Conservation (phyloP, 2,797 vertebrate species). For the Champsocephalus esox region DNA sequence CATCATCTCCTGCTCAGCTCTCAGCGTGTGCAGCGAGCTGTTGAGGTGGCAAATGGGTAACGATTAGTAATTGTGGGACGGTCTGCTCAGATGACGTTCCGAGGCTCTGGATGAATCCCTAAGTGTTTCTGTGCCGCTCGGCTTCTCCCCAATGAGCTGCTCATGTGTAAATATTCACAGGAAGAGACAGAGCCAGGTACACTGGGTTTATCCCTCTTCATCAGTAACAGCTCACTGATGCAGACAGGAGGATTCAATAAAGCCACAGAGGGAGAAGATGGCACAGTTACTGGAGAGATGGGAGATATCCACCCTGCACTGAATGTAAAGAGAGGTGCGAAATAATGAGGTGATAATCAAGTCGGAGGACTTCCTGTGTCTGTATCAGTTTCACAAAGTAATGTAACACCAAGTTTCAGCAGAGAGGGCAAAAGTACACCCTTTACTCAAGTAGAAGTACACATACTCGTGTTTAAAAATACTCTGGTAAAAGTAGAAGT, state of each 20-base stretch:
- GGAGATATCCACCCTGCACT: slow-evolving; percentile 5
- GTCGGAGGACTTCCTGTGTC: slow-evolving; percentile 31
- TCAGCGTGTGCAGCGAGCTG: slow-evolving; percentile 29
- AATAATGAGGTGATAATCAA: slow-evolving; percentile 14
- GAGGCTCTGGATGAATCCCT: slow-evolving; percentile 44
- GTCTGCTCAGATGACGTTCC: slow-evolving; percentile 34
- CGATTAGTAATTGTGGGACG: slow-evolving; percentile 56
- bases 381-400: background rate
- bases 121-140: slow-evolving; percentile 42
- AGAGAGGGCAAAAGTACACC: too few species aligned
- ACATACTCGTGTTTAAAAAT: too few species aligned
- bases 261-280: slow-evolving; percentile 9
- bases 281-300: slow-evolving; percentile 5
- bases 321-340: slow-evolving; percentile 1
- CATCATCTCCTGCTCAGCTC: slow-evolving; percentile 32
- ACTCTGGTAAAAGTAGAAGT: too few species aligned
- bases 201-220: background rate
- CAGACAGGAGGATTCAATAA: slow-evolving; percentile 39
- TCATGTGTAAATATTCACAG: slow-evolving; percentile 38
- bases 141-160: slow-evolving; percentile 31
- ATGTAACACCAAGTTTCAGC: background rate
- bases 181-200: slow-evolving; percentile 16
- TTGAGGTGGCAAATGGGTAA: slow-evolving; percentile 53
- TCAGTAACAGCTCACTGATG: slow-evolving; percentile 37
- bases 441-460: too few species aligned